Evolutionary conservation across 53 echinoderm and acorn worm genomes (phyloP).

Genomic region (Mesocentrotus franciscanus): DNA sequence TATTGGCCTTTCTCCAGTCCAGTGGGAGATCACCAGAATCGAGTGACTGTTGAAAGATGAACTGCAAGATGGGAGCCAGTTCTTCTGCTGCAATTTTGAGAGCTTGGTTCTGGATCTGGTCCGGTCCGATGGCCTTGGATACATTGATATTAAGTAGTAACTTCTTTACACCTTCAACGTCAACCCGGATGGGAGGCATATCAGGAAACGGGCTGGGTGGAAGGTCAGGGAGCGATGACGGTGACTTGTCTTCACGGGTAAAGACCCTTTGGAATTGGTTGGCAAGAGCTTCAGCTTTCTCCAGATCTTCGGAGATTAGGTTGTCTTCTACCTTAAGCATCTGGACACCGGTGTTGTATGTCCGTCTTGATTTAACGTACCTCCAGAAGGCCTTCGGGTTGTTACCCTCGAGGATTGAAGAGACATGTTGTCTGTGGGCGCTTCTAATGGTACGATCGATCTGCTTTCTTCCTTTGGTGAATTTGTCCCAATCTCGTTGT

Average conservation of each 20-base stretch:
- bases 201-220: conserved; percentile 1
- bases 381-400: conserved; percentile 43
- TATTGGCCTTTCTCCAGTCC: conserved; percentile 49
- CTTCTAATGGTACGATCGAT: neutral
- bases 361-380: conserved; percentile 38
- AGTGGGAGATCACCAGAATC: no score
- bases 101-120: neutral
- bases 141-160: neutral
- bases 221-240: neutral
- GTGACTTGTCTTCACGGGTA: neutral
- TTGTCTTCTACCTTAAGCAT: neutral
- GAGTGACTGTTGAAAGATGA: no score
- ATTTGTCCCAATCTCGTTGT: neutral
- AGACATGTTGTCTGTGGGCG: conserved; percentile 33
- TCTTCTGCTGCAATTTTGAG: neutral
- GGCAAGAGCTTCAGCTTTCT: conserved; percentile 53
- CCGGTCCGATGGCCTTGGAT: neutral
- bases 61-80: neutral
- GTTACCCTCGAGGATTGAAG: neutral
- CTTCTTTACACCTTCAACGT: neutral
- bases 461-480: neutral
- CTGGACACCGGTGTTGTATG: neutral
- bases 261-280: conserved; percentile 53
- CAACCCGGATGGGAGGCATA: neutral
- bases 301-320: conserved; percentile 14